Base-by-base conservation (phyloP, 1,140 invertebrate genomes). In the Tetragonula clypearis region DNA sequence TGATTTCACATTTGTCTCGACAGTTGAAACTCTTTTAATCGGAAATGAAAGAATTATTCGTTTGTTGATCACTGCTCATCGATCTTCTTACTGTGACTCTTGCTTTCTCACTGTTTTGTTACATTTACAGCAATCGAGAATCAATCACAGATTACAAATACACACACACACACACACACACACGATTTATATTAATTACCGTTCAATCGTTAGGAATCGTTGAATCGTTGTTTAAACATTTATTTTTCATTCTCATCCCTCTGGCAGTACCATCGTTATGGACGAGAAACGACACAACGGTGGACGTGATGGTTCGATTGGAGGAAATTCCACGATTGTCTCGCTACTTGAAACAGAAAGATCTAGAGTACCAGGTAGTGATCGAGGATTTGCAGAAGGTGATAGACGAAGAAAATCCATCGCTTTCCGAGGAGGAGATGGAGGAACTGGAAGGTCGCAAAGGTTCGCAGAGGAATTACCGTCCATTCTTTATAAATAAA, bases 361-460 rank as follows among this genome's bases (percentile, higher is more conserved):
- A 93, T 21, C 86, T 95, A 1, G 83, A 92, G 14, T 97, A 96
- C 86, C 95, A 96, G 14, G 93, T 98, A 3, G 92, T 97, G 17
- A 97, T 98, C 88, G 95, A 96, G 21, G 96, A 98, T 93, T 89
- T 98, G 41, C 97, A 98, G 92, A 95, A 96, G 86, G 96, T 96
- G 14, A 98, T 98, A 56, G 96, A 98, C 87, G 95, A 96, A 85
- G 97, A 98, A 94, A 98, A 98, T 94, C 97, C 97, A 49, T 94
- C 95, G 1, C 93, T 96, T 4, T 95, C 96, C 15, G 86, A 92
- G 12, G 95, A 96, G 90, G 96, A 96, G 76, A 95, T 97, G 91
- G 93, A 96, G 21, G 96, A 96, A 87, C 95, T 97, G 21, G 96
- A 97, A 88, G 96, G 97, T 85, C 96, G 97, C 90, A 96, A 97